These are phyloP conservation scores for Brachyptera putata DNA, from an alignment of 2,888 invertebrate species.

Conservation along the genomic window DNA sequence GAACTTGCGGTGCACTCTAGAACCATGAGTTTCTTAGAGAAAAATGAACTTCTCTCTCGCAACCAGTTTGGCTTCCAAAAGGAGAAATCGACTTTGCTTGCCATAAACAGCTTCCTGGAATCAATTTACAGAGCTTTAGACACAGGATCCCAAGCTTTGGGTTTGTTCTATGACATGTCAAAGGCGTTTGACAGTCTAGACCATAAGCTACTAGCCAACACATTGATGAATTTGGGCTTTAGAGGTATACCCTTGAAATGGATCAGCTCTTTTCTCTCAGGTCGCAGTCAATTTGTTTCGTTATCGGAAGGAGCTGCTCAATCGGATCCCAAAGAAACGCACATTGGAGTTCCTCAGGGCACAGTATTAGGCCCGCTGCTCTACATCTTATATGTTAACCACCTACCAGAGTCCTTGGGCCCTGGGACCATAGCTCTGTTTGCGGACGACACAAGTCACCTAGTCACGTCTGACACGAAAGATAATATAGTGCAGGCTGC, in stretches of 20 bases:
- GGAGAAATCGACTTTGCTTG: not conserved
- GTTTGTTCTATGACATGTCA: not conserved
- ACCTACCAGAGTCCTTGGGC: no score
- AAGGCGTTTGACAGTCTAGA: not conserved
- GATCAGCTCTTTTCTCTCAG: not conserved
- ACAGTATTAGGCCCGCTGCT: no score
- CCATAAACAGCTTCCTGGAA: not conserved
- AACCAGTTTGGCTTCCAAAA: no score
- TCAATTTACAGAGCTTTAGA: not conserved
- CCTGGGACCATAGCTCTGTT: no score
- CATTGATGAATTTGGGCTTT: no score
- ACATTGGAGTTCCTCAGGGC: not conserved
- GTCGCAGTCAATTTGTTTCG: not conserved
- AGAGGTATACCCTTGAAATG: no score
- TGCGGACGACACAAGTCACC: no score
- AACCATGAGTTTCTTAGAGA: not conserved
- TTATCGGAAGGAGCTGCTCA: not conserved
- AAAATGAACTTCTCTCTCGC: not conserved
- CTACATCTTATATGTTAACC: not conserved
- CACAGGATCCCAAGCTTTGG: not conserved
- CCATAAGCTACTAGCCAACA: no score
- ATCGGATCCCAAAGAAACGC: not conserved
- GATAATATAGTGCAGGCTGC: no score
- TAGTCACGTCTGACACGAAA: no score
- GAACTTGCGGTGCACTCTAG: not conserved